Percentiles rank a stretch among this genome's conserved stretches.
Conservation (phyloP, 1,140 invertebrate genomes). For the Drosophila hydei region DNA sequence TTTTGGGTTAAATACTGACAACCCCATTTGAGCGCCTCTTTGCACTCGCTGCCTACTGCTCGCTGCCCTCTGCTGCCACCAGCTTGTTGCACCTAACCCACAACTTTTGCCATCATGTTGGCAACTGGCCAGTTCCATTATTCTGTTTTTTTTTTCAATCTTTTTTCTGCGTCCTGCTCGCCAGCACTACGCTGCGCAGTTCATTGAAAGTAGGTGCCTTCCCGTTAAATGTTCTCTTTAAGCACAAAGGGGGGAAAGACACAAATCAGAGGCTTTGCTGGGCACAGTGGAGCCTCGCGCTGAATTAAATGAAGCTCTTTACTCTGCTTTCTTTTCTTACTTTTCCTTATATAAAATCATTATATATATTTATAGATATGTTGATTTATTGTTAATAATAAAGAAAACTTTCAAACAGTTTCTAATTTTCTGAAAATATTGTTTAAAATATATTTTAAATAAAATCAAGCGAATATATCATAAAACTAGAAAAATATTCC, state of each 20-base stretch:
- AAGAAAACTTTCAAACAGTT: too few species aligned
- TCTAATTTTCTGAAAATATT: too few species aligned
- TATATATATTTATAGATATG: too few species aligned
- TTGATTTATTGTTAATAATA: too few species aligned
- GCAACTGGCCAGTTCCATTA: conserved; percentile 44
- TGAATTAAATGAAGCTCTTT: too few species aligned
- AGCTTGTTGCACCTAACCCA: conserved; percentile 65
- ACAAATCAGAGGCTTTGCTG: neutral
- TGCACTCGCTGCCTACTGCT: conserved; percentile 61
- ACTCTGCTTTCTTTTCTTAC: too few species aligned
- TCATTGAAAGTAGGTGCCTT: conserved; percentile 68
- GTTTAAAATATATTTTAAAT: too few species aligned
- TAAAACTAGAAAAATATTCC: too few species aligned
- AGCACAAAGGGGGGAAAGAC: conserved; percentile 3
- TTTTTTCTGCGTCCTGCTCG: conserved; percentile 25
- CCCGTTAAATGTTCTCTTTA: conserved; percentile 22
- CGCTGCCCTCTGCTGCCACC: conserved; percentile 26
- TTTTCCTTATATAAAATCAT: too few species aligned
- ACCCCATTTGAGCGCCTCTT: conserved; percentile 84
- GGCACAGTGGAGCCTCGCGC: neutral
- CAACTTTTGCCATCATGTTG: conserved; percentile 51
- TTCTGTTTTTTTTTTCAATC: conserved; percentile 12
- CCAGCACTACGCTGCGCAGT: conserved; percentile 53
- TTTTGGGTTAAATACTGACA: conserved; percentile 84
- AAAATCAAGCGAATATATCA: too few species aligned